phyloP scores from a whole-genome alignment of 2,113 vertebrate genomes.

The Oxygymnocypris stewartii region DNA sequence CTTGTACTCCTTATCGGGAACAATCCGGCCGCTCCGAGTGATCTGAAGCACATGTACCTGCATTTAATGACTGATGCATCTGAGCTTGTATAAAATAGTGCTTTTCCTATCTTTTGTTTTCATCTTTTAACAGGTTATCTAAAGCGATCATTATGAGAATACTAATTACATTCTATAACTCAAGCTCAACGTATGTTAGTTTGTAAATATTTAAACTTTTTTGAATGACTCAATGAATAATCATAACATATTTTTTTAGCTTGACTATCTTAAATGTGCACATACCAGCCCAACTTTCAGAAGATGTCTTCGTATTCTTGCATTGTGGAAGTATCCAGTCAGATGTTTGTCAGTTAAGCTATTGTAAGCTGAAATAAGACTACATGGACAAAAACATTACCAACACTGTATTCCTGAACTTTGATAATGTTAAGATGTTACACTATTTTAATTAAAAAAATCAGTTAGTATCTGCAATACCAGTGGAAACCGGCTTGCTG shows the following conservation, averaged over 20 bases:
- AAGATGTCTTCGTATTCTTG: slow-evolving; percentile 85
- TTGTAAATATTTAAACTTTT: slow-evolving; percentile 2
- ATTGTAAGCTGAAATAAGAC: slow-evolving; percentile 85
- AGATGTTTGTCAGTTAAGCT: slow-evolving; percentile 94
- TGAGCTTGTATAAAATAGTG: neutral
- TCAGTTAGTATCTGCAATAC: no score
- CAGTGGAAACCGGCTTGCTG: slow-evolving; percentile 40
- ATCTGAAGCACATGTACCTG: slow-evolving; percentile 74
- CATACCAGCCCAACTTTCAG: slow-evolving; percentile 88
- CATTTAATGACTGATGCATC: slow-evolving; percentile 19
- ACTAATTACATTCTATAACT: neutral
- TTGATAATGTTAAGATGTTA: no score
- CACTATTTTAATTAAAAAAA: neutral
- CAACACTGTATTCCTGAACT: slow-evolving; percentile 24
- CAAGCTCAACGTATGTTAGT: neutral
- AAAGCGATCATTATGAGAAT: neutral
- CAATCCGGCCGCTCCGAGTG: slow-evolving; percentile 87
- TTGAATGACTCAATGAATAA: neutral
- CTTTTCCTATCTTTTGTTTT: no score
- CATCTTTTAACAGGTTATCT: slow-evolving; percentile 3
- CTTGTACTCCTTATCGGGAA: slow-evolving; percentile 88
- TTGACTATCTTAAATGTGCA: slow-evolving; percentile 49
- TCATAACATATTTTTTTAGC: neutral
- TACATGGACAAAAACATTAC: slow-evolving; percentile 61
- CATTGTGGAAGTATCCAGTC: slow-evolving; percentile 88